Evolutionary conservation across 2,113 vertebrate genomes (phyloP).

Genomic region (Sprattus sprattus): DNA sequence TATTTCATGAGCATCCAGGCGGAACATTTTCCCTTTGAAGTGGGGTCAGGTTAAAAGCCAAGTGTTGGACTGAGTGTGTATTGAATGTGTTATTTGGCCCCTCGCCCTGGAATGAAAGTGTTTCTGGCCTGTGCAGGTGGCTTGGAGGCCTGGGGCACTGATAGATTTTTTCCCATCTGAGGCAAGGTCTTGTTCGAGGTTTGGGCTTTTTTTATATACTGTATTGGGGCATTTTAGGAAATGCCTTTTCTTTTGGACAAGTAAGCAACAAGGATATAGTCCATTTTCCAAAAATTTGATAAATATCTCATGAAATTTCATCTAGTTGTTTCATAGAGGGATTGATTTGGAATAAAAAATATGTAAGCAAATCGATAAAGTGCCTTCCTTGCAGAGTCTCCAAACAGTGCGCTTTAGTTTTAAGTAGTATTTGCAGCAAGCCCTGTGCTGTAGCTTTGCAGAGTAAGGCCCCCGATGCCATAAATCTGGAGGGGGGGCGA

Average conservation of each 20-base stretch:
- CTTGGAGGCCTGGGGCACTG: background rate
- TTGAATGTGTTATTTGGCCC: background rate
- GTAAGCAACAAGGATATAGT: background rate
- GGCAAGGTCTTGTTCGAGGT: background rate
- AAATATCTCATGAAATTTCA: constrained; percentile 4
- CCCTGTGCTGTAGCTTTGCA: background rate
- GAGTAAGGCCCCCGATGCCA: background rate
- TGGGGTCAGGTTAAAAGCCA: background rate
- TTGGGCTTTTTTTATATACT: background rate
- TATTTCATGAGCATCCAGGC: background rate
- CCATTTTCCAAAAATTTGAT: background rate
- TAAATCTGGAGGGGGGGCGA: background rate
- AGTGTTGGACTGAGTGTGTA: background rate
- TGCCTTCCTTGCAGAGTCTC: background rate
- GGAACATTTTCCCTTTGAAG: background rate
- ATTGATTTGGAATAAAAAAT: constrained; percentile 5
- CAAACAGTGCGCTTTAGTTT: background rate
- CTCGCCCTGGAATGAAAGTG: background rate
- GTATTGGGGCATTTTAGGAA: background rate
- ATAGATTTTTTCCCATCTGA: background rate
- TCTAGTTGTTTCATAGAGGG: background rate
- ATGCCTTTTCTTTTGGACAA: background rate
- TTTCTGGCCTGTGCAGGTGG: background rate
- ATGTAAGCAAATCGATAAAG: constrained; percentile 2
- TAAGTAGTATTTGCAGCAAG: background rate